Conservation (phyloP, 1,140 invertebrate species). For the Reticulitermes speratus region DNA sequence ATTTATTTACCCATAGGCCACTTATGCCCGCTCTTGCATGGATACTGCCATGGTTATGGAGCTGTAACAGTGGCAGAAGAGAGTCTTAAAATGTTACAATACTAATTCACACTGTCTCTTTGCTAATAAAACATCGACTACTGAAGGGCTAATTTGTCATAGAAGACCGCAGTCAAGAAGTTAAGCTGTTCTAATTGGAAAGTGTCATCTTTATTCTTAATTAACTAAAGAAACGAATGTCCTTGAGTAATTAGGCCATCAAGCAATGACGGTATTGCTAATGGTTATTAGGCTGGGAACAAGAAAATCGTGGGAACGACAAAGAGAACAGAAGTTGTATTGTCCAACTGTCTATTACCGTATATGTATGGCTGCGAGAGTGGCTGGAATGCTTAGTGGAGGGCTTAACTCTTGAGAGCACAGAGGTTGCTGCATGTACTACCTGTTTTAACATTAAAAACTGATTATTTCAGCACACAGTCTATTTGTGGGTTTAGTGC, state of each 20-base stretch:
- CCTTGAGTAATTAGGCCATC: not conserved
- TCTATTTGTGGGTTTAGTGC: too few species aligned
- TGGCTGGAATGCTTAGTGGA: too few species aligned
- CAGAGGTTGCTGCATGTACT: too few species aligned
- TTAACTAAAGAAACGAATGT: conserved; percentile 4
- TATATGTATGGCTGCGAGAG: too few species aligned
- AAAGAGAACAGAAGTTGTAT: not conserved
- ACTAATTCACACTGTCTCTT: conserved; percentile 9
- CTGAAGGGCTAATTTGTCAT: conserved; percentile 6
- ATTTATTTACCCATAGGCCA: not conserved
- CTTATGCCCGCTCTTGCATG: not conserved
- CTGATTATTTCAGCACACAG: too few species aligned
- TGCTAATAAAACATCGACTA: not conserved
- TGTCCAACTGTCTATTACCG: too few species aligned
- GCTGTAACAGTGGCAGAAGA: not conserved
- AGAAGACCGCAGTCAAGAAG: not conserved
- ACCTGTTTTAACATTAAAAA: too few species aligned
- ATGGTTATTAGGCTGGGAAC: not conserved
- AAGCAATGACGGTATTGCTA: not conserved
- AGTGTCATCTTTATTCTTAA: conserved; percentile 17
- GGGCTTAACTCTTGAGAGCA: too few species aligned
- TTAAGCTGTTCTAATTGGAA: conserved; percentile 16
- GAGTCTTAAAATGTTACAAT: not conserved
- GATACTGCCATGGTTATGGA: too few species aligned
- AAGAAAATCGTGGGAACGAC: not conserved